Conservation (phyloP, 2,888 invertebrate species). For the Macropis europaea region DNA sequence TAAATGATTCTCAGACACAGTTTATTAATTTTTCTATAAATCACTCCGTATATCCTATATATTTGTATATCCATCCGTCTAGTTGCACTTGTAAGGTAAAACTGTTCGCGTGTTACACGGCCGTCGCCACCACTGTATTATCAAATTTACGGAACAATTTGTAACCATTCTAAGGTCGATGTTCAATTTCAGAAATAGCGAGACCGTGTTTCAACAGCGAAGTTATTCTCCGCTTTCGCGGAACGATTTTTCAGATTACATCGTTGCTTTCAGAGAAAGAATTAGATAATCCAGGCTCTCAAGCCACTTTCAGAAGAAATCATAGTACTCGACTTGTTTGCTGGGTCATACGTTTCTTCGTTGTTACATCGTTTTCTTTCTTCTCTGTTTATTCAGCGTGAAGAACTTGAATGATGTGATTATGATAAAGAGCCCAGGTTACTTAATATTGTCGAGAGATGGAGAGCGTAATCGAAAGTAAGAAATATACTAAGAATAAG, state of each 20-base stretch:
- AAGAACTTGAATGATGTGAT: background rate
- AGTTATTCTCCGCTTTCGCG: background rate
- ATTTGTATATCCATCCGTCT: too few relatives aligned
- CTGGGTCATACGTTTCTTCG: background rate
- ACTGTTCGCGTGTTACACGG: too few relatives aligned
- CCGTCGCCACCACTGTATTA: too few relatives aligned
- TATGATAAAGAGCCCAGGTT: background rate
- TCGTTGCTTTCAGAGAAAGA: background rate
- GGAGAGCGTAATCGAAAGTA: too few relatives aligned
- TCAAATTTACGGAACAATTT: constrained; percentile 6
- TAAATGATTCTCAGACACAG: too few relatives aligned
- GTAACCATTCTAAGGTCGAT: background rate
- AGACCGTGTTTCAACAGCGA: background rate
- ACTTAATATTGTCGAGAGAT: too few relatives aligned
- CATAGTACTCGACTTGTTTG: background rate
- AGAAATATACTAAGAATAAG: too few relatives aligned
- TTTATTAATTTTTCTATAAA: too few relatives aligned
- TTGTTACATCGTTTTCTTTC: background rate
- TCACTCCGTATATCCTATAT: too few relatives aligned
- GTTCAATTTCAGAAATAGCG: background rate
- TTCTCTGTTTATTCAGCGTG: background rate
- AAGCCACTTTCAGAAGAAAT: background rate
- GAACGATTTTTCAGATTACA: background rate
- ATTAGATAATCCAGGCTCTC: background rate
- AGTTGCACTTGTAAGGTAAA: too few relatives aligned